These are phyloP conservation scores for Hipposideros armiger DNA, from an alignment of 2,113 vertebrate species.

Conservation along the genomic window DNA sequence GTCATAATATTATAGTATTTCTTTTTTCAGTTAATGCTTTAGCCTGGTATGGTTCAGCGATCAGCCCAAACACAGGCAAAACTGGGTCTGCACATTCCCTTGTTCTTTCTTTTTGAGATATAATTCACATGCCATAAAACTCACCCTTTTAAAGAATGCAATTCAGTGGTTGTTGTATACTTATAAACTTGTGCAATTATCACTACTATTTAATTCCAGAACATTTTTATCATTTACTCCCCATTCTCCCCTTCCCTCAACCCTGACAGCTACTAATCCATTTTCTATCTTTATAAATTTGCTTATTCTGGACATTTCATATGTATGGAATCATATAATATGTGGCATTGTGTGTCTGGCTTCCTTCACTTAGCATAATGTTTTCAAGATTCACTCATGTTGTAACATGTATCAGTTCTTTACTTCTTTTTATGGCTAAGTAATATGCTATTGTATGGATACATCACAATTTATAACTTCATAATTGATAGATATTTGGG, in stretches of 20 bases:
- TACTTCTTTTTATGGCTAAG: background rate
- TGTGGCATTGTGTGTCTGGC: background rate
- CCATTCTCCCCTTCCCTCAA: background rate
- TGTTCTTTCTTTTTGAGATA: background rate
- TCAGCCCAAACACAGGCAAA: background rate
- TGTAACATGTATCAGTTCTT: background rate
- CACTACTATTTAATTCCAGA: background rate
- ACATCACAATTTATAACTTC: background rate
- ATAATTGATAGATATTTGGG: background rate
- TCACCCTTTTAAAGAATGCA: background rate
- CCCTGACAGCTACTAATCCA: background rate
- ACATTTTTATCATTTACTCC: background rate
- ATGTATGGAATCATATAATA: background rate
- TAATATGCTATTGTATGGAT: background rate
- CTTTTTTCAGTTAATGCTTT: conserved; percentile 48
- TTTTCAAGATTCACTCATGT: background rate
- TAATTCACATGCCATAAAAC: conserved; percentile 22
- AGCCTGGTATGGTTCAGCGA: background rate
- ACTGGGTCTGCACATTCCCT: background rate
- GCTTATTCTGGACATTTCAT: background rate
- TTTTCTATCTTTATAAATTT: background rate
- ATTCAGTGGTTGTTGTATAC: background rate
- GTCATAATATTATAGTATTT: background rate
- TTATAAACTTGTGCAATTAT: background rate
- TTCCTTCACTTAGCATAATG: background rate